Conservation (phyloP, 2,888 invertebrate species). For the Melanotus villosus region DNA sequence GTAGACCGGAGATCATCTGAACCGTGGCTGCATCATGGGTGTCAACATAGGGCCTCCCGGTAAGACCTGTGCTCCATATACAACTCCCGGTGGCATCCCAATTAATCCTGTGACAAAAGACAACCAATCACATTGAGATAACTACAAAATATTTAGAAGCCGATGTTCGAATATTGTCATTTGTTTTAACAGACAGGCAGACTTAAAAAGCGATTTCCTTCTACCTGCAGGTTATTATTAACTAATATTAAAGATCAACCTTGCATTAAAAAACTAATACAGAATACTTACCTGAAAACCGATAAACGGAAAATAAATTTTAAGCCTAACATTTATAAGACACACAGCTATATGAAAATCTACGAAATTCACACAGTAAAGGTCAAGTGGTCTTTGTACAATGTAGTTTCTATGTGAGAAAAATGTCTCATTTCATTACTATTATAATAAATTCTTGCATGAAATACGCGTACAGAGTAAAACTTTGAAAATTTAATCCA, state of each 20-base stretch:
- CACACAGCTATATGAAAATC: conserved; percentile 63
- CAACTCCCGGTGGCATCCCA: conserved; percentile 68
- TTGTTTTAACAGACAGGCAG: conserved; percentile 40
- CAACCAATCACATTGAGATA: conserved; percentile 33
- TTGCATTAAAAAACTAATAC: conserved; percentile 49
- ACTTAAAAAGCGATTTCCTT: conserved; percentile 27
- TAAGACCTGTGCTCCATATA: conserved; percentile 68
- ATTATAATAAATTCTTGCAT: background rate
- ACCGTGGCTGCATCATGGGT: conserved; percentile 87
- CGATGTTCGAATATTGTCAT: conserved; percentile 53
- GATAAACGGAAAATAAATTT: conserved; percentile 44
- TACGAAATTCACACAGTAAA: conserved; percentile 61
- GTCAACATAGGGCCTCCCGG: conserved; percentile 66
- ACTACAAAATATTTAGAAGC: conserved; percentile 15
- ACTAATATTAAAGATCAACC: conserved; percentile 40
- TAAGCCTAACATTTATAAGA: conserved; percentile 63
- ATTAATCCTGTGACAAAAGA: conserved; percentile 67
- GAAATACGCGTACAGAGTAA: background rate
- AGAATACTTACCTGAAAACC: conserved; percentile 59
- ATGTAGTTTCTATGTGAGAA: conserved; percentile 29
- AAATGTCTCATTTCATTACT: conserved; percentile 14
- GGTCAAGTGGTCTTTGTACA: conserved; percentile 52
- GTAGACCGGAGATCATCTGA: conserved; percentile 85
- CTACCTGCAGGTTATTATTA: conserved; percentile 40
- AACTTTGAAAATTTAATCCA: background rate